phyloP scores from a whole-genome alignment of 2,113 vertebrate genomes.

The Centropus unirufus region DNA sequence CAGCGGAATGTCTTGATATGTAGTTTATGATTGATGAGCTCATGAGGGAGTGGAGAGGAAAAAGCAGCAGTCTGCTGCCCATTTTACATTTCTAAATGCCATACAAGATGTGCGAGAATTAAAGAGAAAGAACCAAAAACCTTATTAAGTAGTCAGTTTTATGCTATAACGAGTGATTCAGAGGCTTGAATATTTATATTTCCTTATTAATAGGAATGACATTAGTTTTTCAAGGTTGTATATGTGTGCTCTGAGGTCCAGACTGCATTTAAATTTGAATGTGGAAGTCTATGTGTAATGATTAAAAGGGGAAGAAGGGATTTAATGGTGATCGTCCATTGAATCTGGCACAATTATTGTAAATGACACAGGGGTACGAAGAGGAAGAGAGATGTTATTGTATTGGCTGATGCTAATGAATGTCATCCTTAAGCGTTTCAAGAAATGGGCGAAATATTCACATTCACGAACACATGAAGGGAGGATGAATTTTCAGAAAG shows the following conservation, averaged over 20 bases:
- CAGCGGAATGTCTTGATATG: background rate
- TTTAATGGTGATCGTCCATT: background rate
- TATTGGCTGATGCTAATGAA: background rate
- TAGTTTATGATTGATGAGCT: background rate
- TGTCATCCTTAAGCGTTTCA: background rate
- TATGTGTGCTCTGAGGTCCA: background rate
- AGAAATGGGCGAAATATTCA: background rate
- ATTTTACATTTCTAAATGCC: background rate
- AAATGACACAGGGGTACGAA: background rate
- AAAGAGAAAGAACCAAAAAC: background rate
- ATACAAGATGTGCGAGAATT: background rate
- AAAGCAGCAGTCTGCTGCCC: background rate
- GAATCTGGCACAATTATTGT: background rate
- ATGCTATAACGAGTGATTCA: background rate
- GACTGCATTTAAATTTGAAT: background rate
- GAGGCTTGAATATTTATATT: constrained; percentile 1
- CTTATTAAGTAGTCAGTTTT: background rate
- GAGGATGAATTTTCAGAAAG: background rate
- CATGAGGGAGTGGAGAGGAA: background rate
- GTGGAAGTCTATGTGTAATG: background rate
- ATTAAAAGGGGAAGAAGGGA: background rate
- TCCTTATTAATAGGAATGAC: background rate
- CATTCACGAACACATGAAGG: background rate
- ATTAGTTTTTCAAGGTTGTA: background rate
- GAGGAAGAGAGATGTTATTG: background rate